Conservation (phyloP, 2,888 invertebrate genomes). For the Globia sparganii region DNA sequence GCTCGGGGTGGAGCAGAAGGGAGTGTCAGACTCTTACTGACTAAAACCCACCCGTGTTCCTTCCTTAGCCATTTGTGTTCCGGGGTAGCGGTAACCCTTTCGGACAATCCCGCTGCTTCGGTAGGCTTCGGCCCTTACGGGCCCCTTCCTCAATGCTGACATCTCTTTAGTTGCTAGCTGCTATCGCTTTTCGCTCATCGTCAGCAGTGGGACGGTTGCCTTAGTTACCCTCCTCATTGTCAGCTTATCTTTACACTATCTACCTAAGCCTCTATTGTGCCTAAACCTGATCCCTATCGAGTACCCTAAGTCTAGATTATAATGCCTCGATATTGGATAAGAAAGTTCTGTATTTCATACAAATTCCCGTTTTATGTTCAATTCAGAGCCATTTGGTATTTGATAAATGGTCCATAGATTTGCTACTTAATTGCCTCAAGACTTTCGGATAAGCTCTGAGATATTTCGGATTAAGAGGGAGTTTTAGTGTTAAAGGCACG, state of each 20-base stretch:
- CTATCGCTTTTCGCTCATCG: not conserved
- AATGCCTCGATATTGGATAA: slow-evolving; percentile 46
- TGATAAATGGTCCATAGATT: slow-evolving; percentile 35
- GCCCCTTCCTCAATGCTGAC: no score
- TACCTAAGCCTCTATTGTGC: slow-evolving; percentile 39
- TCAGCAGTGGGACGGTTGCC: not conserved
- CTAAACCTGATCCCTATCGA: slow-evolving; percentile 43
- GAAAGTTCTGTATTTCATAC: slow-evolving; percentile 53
- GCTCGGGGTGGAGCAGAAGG: no score
- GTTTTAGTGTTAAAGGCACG: not conserved
- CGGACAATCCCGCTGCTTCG: no score
- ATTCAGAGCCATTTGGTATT: slow-evolving; percentile 45
- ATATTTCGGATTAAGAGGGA: slow-evolving; percentile 15
- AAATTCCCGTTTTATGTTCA: slow-evolving; percentile 50
- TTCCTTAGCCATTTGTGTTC: no score
- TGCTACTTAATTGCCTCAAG: slow-evolving; percentile 21
- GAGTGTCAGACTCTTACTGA: no score
- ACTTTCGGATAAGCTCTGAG: slow-evolving; percentile 28
- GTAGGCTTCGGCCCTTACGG: no score
- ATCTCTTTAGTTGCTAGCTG: not conserved
- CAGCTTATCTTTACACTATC: slow-evolving; percentile 11
- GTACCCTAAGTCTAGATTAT: slow-evolving; percentile 44
- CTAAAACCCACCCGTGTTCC: no score
- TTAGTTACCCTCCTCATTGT: not conserved
- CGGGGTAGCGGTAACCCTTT: no score